Base-by-base conservation (phyloP, 2,113 vertebrate species). In the Crotalus viridis region DNA sequence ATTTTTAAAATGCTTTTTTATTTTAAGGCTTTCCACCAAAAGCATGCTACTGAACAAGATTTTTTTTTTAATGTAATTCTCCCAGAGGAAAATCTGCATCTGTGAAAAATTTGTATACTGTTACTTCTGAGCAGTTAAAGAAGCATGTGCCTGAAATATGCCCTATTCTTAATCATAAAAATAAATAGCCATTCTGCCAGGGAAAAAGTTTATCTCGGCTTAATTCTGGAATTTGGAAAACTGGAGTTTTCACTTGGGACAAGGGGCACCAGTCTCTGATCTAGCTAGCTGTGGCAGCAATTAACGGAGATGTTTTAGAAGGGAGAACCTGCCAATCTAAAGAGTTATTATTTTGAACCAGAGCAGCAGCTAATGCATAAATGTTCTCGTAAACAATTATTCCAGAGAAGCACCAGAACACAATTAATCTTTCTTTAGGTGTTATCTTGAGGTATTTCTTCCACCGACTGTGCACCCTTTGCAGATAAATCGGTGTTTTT, bases 331-430 rank as follows among this genome's bases (percentile, higher is more conserved):
- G 95, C 95, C 97, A 97, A 96, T 96, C 95, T 95, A 95, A 96
- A 94, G 96, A 97, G 95, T 97, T 96, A 96, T 95, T 96, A 95
- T 96, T 96, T 97, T 97, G 94, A 97, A 97, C 94, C 93, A 95
- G 95, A 94, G 95, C 94, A 97, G 92, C 94, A 96, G 96, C 95
- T 96, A 94, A 97, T 97, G 94, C 95, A 95, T 96, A 97, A 96
- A 97, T 95, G 94, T 96, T 95, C 94, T 96, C 96, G 93, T 97
- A 97, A 97, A 97, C 93, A 97, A 97, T 97, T 97, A 97, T 96
- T 97, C 96, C 94, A 96, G 93, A 93, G 96, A 96, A 96, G 94
- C 95, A 95, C 95, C 94, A 94, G 96, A 97, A 96, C 95, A 97
- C 95, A 96, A 97, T 97, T 96, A 97, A 97, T 97, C 95, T 96